phyloP scores from a whole-genome alignment of 2,113 vertebrate genomes.

The Apodemus sylvaticus region DNA sequence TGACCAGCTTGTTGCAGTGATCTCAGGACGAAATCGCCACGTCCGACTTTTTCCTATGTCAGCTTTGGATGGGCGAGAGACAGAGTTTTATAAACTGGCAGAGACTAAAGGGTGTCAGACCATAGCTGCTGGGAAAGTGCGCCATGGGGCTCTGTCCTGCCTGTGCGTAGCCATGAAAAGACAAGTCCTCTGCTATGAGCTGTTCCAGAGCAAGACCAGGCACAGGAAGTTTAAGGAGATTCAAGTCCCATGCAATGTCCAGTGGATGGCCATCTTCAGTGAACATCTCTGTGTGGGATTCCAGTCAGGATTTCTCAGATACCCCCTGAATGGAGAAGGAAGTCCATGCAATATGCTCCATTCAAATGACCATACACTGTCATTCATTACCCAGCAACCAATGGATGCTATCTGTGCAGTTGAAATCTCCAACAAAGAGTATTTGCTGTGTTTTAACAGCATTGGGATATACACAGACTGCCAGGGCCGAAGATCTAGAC shows the following conservation, averaged over 20 bases:
- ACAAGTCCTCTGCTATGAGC: constrained; percentile 96
- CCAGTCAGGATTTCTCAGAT: constrained; percentile 95
- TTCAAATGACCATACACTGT: constrained; percentile 94
- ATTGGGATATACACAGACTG: constrained; percentile 97
- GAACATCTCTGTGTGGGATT: constrained; percentile 96
- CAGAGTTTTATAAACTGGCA: constrained; percentile 94
- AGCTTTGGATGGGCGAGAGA: constrained; percentile 95
- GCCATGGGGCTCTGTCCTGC: constrained; percentile 91
- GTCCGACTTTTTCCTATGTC: constrained; percentile 95
- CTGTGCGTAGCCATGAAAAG: constrained; percentile 98
- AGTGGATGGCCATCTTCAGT: constrained; percentile 97
- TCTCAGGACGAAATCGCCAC: constrained; percentile 97
- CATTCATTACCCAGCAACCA: constrained; percentile 94
- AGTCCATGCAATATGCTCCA: constrained; percentile 92
- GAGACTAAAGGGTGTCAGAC: constrained; percentile 97
- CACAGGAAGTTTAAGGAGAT: constrained; percentile 96
- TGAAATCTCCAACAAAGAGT: constrained; percentile 97
- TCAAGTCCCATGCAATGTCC: constrained; percentile 93
- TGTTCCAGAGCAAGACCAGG: constrained; percentile 94
- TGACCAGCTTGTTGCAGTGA: constrained; percentile 96
- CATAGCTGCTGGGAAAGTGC: constrained; percentile 91
- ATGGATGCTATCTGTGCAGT: constrained; percentile 96
- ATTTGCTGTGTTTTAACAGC: constrained; percentile 98
- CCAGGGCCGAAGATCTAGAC: constrained; percentile 96
- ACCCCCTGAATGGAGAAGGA: constrained; percentile 92